These are phyloP conservation scores for Sorex fumeus DNA, from an alignment of 2,113 vertebrate species.

Conservation along the genomic window DNA sequence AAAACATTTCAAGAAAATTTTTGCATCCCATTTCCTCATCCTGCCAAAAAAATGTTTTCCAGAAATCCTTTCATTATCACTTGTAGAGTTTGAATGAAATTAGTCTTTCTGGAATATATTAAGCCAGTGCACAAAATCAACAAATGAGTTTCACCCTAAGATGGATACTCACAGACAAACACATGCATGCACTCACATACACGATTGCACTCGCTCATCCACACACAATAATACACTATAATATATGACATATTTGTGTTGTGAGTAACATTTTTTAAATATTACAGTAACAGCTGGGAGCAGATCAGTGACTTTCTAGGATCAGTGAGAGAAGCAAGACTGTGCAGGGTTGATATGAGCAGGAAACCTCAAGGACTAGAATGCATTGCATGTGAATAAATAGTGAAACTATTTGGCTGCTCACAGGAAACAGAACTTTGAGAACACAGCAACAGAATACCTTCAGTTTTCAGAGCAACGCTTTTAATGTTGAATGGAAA, in stretches of 20 bases:
- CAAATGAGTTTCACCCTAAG: not conserved
- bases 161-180: not conserved
- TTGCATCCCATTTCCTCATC: constrained; percentile 19
- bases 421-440: not conserved
- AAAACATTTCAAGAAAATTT: constrained; percentile 57
- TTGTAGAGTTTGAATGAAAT: constrained; percentile 1
- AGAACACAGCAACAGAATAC: not conserved
- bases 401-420: not conserved
- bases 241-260: not conserved
- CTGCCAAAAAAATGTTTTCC: constrained; percentile 46
- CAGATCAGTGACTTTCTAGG: not conserved
- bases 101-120: constrained; percentile 17
- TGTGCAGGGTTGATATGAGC: not conserved
- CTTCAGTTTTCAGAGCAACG: not conserved
- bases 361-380: not conserved
- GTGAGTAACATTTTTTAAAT: not conserved
- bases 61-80: constrained; percentile 31
- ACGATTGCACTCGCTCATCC: too few species aligned
- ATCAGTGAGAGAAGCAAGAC: not conserved
- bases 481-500: not conserved
- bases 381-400: not conserved
- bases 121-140: constrained; percentile 17
- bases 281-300: not conserved
- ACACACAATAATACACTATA: too few species aligned
- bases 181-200: not conserved